Base-by-base conservation (phyloP, 2,113 vertebrate genomes). In the Eidolon helvum region DNA sequence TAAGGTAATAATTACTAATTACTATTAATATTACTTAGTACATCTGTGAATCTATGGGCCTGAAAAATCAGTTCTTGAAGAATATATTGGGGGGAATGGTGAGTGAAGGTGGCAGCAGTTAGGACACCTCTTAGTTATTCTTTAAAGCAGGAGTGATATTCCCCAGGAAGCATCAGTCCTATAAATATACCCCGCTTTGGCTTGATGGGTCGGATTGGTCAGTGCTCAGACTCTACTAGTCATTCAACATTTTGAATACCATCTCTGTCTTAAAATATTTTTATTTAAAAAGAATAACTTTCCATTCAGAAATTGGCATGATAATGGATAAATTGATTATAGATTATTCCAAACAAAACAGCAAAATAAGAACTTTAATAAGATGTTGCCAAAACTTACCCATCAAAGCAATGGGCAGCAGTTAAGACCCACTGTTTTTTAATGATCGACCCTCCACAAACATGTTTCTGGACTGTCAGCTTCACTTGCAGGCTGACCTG, bases 391-490 rank as follows among this genome's bases (percentile, higher is more conserved):
- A 22, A n/a, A 38, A 94, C 98, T 98, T 93, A 99, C 99, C 94
- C 98, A 0, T 97, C 74, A 63, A 98, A 96, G 2, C 99, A 99
- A 72, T 99, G 99, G 63, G 99, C 99, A 38, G 99, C 99, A 5
- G 99, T 99, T 55, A 99, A 78, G 61, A 99, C 96, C 99, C 99
- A 99, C 9, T 1, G 97, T 14, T 45, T 94, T 75, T 97, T 98
- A 79, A 99, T 98, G 96, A 99, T 98, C 2, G 99, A 98, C 50
- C 99, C 99, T 26, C 99, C 99, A 0, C 99, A 99, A 10, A 98
- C 1, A 40, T 99, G 99, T 9, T 50, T 98, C 77, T 75, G 97
- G 0, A 68, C 30, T 11, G 28, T 50, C 55, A 98, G 0, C 19
- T 61, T 98, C 71, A 98, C 96, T 0, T 99, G 98, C 96, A 99